phyloP scores from a whole-genome alignment of 2,797 vertebrate genomes.

The Chelon labrosus region DNA sequence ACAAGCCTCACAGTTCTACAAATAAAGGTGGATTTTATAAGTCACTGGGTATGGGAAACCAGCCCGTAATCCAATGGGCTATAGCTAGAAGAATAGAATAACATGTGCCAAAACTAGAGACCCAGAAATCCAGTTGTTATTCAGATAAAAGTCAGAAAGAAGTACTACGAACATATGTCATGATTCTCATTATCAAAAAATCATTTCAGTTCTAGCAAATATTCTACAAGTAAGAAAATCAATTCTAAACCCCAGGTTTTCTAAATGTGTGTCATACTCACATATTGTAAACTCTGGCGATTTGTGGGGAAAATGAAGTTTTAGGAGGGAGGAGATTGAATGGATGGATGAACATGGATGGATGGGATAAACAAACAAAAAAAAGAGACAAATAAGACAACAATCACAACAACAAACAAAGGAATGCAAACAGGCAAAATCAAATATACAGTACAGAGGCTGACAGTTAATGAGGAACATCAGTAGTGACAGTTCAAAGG shows the following conservation, averaged over 20 bases:
- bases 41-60: slow-evolving; percentile 23
- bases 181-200: slow-evolving; percentile 31
- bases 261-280: slow-evolving; percentile 82
- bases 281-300: slow-evolving; percentile 87
- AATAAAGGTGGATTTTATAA: background rate
- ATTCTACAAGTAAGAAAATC: slow-evolving; percentile 17
- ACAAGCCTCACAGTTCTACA: slow-evolving; percentile 22
- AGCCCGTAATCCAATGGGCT: slow-evolving; percentile 16
- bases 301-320: slow-evolving; percentile 65
- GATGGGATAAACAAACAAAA: slow-evolving; percentile 71
- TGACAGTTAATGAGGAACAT: slow-evolving; percentile 43
- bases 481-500: slow-evolving; percentile 35
- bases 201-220: slow-evolving; percentile 39
- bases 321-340: slow-evolving; percentile 45
- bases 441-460: slow-evolving; percentile 32
- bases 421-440: slow-evolving; percentile 57
- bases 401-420: slow-evolving; percentile 65
- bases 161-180: slow-evolving; percentile 3
- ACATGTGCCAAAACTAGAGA: slow-evolving; percentile 33
- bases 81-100: slow-evolving; percentile 20
- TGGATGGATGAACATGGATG: slow-evolving; percentile 60
- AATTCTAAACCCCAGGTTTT: slow-evolving; percentile 32
- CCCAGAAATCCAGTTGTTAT: slow-evolving; percentile 16
- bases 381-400: slow-evolving; percentile 78
- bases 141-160: slow-evolving; percentile 9